phyloP scores from a whole-genome alignment of 2,797 vertebrate species.

The Australoheros facetus region DNA sequence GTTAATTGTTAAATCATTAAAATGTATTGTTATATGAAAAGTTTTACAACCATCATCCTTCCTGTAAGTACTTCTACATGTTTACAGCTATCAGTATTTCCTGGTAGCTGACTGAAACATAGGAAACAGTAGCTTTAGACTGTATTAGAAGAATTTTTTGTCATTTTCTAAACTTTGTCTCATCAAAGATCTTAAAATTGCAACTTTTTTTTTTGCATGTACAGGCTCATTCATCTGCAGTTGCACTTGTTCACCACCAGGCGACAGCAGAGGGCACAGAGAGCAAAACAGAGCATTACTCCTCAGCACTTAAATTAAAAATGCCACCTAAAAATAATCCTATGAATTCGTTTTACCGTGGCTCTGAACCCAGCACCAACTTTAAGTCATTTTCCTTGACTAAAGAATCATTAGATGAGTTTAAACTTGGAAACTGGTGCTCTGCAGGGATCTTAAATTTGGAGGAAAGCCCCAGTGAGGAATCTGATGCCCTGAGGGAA shows the following conservation, averaged over 20 bases:
- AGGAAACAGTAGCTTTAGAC: not conserved
- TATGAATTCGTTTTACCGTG: constrained; percentile 30
- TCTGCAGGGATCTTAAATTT: constrained; percentile 7
- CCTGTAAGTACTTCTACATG: too few relatives aligned
- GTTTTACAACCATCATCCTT: too few relatives aligned
- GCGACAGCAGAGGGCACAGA: constrained; percentile 42
- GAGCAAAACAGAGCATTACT: not conserved
- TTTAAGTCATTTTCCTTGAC: constrained; percentile 26
- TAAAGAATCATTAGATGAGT: constrained; percentile 38
- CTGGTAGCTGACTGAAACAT: not conserved
- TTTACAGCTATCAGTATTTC: not conserved
- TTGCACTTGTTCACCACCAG: constrained; percentile 52
- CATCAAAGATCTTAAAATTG: not conserved
- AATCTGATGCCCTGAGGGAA: constrained; percentile 41
- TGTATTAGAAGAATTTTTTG: not conserved
- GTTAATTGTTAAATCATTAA: not conserved
- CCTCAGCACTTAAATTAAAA: constrained; percentile 32
- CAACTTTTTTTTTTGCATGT: constrained; percentile 54
- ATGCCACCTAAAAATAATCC: constrained; percentile 25
- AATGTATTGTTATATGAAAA: not conserved
- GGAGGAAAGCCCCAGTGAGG: constrained; percentile 60
- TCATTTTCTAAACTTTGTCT: not conserved
- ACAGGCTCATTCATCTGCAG: constrained; percentile 19
- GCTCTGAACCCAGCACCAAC: not conserved
- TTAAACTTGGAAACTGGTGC: constrained; percentile 24